A percentile compares a stretch with the other conserved stretches of the same genome.
Conservation (phyloP, 2,888 invertebrate genomes). For the Machimus atricapillus region DNA sequence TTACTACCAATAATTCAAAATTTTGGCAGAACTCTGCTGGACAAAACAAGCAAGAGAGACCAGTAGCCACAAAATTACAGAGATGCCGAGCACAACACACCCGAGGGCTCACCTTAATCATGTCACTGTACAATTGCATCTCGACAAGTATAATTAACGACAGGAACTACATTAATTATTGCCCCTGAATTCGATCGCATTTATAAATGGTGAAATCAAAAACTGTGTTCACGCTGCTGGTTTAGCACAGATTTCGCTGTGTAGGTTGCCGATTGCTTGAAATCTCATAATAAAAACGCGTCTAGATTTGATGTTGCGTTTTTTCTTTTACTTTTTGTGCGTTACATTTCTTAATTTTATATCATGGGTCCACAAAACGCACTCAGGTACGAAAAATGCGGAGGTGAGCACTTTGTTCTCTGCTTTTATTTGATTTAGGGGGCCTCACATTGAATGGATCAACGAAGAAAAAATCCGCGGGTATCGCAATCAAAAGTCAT, state of each 20-base stretch:
- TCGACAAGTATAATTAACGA: slow-evolving; percentile 13
- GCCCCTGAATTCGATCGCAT: neutral
- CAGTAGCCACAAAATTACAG: slow-evolving; percentile 10
- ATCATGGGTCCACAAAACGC: neutral
- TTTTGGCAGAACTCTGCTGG: neutral
- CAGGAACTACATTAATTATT: slow-evolving; percentile 26
- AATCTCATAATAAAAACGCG: neutral
- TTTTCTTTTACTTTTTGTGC: neutral
- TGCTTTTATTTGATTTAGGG: neutral
- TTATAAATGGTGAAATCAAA: neutral
- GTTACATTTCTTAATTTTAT: neutral
- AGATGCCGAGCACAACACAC: neutral
- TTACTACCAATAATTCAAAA: neutral
- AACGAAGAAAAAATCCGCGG: slow-evolving; percentile 5
- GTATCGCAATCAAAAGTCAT: slow-evolving; percentile 26
- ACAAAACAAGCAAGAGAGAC: neutral
- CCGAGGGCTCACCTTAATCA: slow-evolving; percentile 21
- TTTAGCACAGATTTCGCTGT: neutral
- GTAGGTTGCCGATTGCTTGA: neutral
- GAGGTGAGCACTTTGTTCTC: slow-evolving; percentile 8
- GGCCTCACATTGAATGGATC: neutral
- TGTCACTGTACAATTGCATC: slow-evolving; percentile 1
- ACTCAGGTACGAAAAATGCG: neutral
- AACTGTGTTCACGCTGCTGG: neutral
- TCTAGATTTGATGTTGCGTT: neutral